Evolutionary conservation across 2,888 invertebrate species (phyloP), one percentile per base, ranked within the genome.

Genomic region (Heliconius charithonia): DNA sequence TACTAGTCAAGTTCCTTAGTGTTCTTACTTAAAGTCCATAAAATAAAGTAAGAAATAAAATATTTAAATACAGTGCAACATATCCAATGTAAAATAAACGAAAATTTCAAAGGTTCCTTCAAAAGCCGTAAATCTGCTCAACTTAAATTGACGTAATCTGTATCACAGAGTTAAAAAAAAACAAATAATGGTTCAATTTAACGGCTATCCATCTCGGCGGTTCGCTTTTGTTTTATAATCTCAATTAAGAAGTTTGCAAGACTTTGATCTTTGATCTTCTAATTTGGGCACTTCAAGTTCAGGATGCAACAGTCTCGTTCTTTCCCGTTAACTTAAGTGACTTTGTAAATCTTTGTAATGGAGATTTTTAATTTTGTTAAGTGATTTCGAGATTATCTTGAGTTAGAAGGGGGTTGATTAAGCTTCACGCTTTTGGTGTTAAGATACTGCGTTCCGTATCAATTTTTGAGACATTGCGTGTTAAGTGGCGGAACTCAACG

Each of bases 171-270:
- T 79, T 74, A 74, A 80, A 79, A 80, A 80, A 79, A 80, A 79
- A 79, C 79, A 82, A 82, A 81, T 78, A 80, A 70, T 79, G 71
- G 71, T 81, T 80, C 79, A 80, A 81, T 82, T 77, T 78, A 76
- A 81, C 67, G 76, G 75, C 80, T 76, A 83, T 82, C 80, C 80
- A 79, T 75, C 77, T 66, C 27, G 71, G 79, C 51, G 75, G 80
- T 78, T 77, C 79, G 79, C 73, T 80, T 86, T 84, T 82, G 82
- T 85, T 84, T 86, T 83, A 87, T 89, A 88, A 89, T 88, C 80
- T 85, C 84, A 87, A 88, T 89, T 89, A 88, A 82, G 85, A 87
- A 90, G 85, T 88, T 88, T 83, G 78, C 79, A 32, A 75, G 78
- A 80, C 80, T 80, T 77, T 81, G 80, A 81, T 80, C 78, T 80